Base-by-base conservation (phyloP, 2,888 invertebrate species). In the Abscondita cerata region DNA sequence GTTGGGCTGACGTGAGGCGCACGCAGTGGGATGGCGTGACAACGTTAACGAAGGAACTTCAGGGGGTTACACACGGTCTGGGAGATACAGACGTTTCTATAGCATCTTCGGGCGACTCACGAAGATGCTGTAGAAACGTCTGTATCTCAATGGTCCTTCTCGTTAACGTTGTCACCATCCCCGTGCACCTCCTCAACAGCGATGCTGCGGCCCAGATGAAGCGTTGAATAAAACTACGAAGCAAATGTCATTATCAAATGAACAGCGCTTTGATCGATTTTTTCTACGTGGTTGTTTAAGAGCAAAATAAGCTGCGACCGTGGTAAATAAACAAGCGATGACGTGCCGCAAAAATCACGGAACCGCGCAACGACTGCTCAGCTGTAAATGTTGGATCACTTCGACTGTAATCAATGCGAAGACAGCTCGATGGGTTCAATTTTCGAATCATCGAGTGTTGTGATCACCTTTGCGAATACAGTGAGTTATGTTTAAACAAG, bases 1-100 rank as follows among this genome's bases (percentile, higher is more conserved):
- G 36, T 25, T n/a, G 12, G 36, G 65, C 19, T 19, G 55, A 46
- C 68, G 58, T 65, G 53, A 41, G 62, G 13, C 8, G 15, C 20
- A 5, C 13, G 46, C n/a, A 25, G 47, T 57, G 70, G 68, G 66
- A 70, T 68, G 64, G 65, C 65, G 54, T 71, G 72, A 73, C 73
- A 71, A 71, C 72, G 72, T 71, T 74, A 75, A 73, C 62, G 71
- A 74, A 73, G 73, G 73, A 74, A 75, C 70, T 71, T 68, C 70
- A 68, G 71, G 72, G 72, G 72, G 72, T 73, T n/a, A n/a, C n/a
- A 73, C 72, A 72, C 70, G 70, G 70, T 71, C 68, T 67, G 69
- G 65, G 64, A 68, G 71, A 64, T 63, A 66, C 64, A 15, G 31
- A 11, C 57, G 72, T 68, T 68, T 70, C 68, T 66, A 70, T 60